A percentile compares a stretch with the other conserved stretches of the same genome.
These are phyloP conservation scores for Lichenostomus cassidix DNA, from an alignment of 2,113 vertebrate genomes.

Conservation along the genomic window DNA sequence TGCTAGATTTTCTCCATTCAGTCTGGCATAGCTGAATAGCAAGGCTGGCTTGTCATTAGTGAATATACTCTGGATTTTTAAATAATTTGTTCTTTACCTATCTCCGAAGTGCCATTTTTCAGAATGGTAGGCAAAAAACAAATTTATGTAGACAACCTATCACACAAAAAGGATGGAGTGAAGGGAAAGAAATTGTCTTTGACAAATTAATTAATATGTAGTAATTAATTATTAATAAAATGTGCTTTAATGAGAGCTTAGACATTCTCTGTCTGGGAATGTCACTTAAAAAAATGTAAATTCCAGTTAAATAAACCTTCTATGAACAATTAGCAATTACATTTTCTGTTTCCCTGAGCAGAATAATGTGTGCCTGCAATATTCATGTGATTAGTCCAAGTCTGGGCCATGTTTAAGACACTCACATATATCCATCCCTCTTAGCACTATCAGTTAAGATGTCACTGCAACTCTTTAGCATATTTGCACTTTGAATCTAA, in stretches of 20 bases:
- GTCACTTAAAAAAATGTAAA: constrained; percentile 55
- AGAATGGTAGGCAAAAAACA: background rate
- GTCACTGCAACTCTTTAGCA: background rate
- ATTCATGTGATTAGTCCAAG: background rate
- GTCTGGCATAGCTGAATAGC: background rate
- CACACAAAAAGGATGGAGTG: background rate
- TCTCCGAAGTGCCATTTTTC: background rate
- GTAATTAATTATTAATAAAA: constrained; percentile 61
- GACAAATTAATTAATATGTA: constrained; percentile 66
- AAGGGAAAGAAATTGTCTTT: constrained; percentile 42
- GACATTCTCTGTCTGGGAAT: constrained; percentile 38
- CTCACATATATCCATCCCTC: background rate
- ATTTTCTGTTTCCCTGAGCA: constrained; percentile 57
- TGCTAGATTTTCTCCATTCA: background rate
- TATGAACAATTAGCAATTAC: constrained; percentile 37
- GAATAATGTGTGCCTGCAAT: constrained; percentile 44
- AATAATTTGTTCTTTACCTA: background rate
- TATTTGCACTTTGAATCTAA: background rate
- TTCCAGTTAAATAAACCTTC: constrained; percentile 52
- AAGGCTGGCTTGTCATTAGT: background rate
- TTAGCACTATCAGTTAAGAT: background rate
- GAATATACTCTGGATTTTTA: background rate
- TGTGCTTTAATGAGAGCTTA: constrained; percentile 41
- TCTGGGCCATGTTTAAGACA: background rate
- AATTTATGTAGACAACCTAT: constrained; percentile 7